Conservation (phyloP, 2,797 vertebrate species). For the Centropyge bicolor region DNA sequence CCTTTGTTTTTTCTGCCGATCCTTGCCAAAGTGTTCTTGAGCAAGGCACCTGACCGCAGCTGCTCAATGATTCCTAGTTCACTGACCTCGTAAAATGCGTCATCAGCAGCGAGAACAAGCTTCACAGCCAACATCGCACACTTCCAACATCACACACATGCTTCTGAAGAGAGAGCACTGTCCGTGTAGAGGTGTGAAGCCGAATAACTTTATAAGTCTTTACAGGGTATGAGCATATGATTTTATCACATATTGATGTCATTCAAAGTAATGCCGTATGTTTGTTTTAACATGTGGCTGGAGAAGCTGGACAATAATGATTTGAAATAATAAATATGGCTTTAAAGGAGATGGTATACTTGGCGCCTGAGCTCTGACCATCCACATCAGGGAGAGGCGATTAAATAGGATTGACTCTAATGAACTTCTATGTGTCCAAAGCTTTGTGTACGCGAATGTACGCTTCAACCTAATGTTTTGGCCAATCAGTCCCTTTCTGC, state of each 20-base stretch:
- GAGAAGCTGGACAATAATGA: not conserved
- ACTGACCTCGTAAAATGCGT: slow-evolving; percentile 57
- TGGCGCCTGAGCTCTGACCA: slow-evolving; percentile 38
- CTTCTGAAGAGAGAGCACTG: slow-evolving; percentile 24
- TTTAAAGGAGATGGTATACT: slow-evolving; percentile 42
- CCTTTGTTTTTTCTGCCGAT: slow-evolving; percentile 17
- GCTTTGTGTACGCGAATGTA: slow-evolving; percentile 30
- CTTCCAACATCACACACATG: slow-evolving; percentile 34
- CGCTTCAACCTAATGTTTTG: slow-evolving; percentile 63
- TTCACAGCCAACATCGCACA: slow-evolving; percentile 41
- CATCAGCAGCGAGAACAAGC: slow-evolving; percentile 52
- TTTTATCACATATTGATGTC: slow-evolving; percentile 12
- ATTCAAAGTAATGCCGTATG: not conserved
- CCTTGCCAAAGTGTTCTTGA: slow-evolving; percentile 47
- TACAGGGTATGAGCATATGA: not conserved
- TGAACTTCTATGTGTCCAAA: slow-evolving; percentile 45
- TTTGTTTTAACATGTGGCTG: slow-evolving; percentile 31
- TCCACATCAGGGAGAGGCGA: slow-evolving; percentile 37
- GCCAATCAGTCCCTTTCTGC: slow-evolving; percentile 58
- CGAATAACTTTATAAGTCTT: slow-evolving; percentile 20
- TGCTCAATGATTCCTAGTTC: slow-evolving; percentile 47
- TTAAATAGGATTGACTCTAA: slow-evolving; percentile 58
- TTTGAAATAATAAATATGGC: slow-evolving; percentile 29
- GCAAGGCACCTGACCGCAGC: slow-evolving; percentile 56
- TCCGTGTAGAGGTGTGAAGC: slow-evolving; percentile 15